These are phyloP conservation scores for Arvicanthis niloticus DNA, from an alignment of 2,113 vertebrate species.

Conservation along the genomic window DNA sequence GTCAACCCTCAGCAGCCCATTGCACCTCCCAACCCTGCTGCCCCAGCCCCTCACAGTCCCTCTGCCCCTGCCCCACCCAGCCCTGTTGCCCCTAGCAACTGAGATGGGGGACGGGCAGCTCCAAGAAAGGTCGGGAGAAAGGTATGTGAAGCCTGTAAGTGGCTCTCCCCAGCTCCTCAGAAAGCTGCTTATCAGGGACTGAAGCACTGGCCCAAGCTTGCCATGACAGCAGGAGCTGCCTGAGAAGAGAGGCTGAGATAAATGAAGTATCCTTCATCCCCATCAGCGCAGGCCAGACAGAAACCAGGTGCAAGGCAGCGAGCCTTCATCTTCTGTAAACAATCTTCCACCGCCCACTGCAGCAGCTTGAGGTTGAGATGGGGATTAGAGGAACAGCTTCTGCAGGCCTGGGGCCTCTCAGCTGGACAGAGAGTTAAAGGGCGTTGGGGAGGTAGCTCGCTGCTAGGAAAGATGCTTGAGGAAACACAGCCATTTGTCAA, in stretches of 20 bases:
- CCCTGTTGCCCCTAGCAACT: background rate
- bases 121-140: constrained; percentile 30
- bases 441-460: constrained; percentile 80
- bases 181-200: constrained; percentile 81
- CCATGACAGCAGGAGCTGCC: constrained; percentile 84
- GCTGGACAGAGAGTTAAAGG: constrained; percentile 84
- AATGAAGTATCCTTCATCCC: constrained; percentile 84
- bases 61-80: background rate
- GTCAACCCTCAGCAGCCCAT: background rate
- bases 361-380: constrained; percentile 76
- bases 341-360: constrained; percentile 76
- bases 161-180: constrained; percentile 64
- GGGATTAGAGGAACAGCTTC: constrained; percentile 81
- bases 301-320: constrained; percentile 86
- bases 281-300: constrained; percentile 84
- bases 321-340: constrained; percentile 87
- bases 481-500: constrained; percentile 83
- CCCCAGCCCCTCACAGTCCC: background rate
- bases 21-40: background rate
- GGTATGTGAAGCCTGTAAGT: constrained; percentile 45
- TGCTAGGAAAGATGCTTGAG: constrained; percentile 81
- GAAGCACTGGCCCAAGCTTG: constrained; percentile 77
- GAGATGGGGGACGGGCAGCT: background rate
- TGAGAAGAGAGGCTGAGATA: constrained; percentile 85
- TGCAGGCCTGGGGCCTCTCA: constrained; percentile 82